phyloP scores from a whole-genome alignment of 2,113 vertebrate genomes.

The Neolamprologus ventralis region DNA sequence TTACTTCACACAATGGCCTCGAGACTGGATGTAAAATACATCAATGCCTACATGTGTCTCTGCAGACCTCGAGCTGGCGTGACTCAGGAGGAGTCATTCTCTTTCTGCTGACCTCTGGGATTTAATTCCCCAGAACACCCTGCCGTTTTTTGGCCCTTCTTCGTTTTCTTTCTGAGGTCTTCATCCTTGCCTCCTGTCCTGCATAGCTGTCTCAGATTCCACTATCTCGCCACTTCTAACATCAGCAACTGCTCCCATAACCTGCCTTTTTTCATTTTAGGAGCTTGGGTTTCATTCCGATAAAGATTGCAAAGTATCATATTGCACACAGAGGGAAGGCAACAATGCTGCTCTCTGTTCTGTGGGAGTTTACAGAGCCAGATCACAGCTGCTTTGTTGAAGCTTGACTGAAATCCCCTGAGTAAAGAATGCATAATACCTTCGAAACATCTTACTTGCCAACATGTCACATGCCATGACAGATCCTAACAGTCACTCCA shows the following conservation, averaged over 20 bases:
- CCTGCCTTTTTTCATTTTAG: neutral
- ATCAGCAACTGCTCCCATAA: neutral
- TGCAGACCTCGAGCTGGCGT: conserved; percentile 7
- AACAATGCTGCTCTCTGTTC: conserved; percentile 52
- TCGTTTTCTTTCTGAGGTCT: neutral
- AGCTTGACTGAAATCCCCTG: neutral
- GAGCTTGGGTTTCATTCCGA: neutral
- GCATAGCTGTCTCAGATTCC: neutral
- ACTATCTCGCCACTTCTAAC: neutral
- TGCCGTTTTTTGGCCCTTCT: neutral
- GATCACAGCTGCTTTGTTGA: conserved; percentile 22
- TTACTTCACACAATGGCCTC: neutral
- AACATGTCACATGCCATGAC: neutral
- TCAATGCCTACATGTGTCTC: conserved; percentile 2
- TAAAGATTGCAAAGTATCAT: neutral
- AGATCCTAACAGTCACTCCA: neutral
- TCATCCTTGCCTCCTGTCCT: neutral
- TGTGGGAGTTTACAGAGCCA: neutral
- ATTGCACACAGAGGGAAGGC: neutral
- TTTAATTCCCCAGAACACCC: neutral
- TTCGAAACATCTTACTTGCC: neutral
- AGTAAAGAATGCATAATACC: conserved; percentile 8
- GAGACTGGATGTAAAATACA: neutral
- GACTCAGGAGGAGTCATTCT: conserved; percentile 53
- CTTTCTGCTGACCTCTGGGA: conserved; percentile 38